Percentiles rank a stretch among this genome's conserved stretches.
Evolutionary conservation across 2,797 vertebrate species (phyloP).

Genomic region (Notolabrus celidotus): DNA sequence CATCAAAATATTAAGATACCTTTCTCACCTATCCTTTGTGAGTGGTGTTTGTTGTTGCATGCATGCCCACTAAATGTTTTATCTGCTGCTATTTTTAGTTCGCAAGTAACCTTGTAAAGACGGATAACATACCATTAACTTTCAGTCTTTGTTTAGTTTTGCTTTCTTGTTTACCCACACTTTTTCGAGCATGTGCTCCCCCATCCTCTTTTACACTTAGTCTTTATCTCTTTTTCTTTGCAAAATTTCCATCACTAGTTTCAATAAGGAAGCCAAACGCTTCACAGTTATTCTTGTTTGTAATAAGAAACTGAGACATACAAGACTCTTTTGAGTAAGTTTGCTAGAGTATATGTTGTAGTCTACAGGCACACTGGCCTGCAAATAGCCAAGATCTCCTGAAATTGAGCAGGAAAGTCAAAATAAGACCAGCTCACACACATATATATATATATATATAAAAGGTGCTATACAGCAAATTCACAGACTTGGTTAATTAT

Average conservation of each 20-base stretch:
- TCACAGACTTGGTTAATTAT: too few species aligned
- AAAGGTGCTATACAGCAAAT: too few species aligned
- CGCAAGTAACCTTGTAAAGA: constrained; percentile 24
- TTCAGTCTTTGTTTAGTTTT: constrained; percentile 33
- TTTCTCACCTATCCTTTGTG: not conserved
- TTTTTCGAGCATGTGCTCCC: constrained; percentile 21
- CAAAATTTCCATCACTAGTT: constrained; percentile 52
- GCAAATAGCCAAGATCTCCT: not conserved
- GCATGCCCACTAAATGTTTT: constrained; percentile 2
- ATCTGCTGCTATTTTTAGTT: constrained; percentile 30
- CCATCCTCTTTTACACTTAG: not conserved
- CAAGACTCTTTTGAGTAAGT: not conserved
- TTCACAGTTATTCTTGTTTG: not conserved
- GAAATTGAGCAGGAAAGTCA: not conserved
- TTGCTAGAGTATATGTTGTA: not conserved
- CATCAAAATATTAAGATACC: not conserved
- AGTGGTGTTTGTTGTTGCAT: not conserved
- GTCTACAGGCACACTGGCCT: not conserved
- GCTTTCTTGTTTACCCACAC: constrained; percentile 46
- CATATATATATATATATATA: too few species aligned
- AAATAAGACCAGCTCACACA: constrained; percentile 1
- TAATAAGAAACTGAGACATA: constrained; percentile 14
- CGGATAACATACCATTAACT: constrained; percentile 15
- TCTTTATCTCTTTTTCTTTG: constrained; percentile 1
- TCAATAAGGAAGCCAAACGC: constrained; percentile 31